phyloP scores from a whole-genome alignment of 2,113 vertebrate species.

The Lagopus leucura region DNA sequence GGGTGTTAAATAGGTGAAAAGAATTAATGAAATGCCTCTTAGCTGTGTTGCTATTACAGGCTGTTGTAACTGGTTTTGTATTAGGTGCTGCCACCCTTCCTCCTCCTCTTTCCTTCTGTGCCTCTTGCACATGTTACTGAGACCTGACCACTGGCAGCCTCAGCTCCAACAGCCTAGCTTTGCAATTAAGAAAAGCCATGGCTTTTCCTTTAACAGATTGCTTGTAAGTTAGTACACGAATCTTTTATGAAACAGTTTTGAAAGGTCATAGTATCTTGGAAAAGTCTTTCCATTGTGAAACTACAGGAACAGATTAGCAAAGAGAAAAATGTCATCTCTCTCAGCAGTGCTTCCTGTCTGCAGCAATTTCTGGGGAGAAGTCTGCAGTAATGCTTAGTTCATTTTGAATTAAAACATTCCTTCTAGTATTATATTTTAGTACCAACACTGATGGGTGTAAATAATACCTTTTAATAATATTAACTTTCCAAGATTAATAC shows the following conservation, averaged over 20 bases:
- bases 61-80: background rate
- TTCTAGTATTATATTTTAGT: background rate
- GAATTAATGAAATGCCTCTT: background rate
- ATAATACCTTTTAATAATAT: background rate
- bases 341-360: background rate
- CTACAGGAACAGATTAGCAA: background rate
- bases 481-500: background rate
- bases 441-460: background rate
- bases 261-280: background rate
- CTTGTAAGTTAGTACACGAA: background rate
- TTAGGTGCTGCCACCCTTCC: background rate
- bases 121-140: fast-evolving
- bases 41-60: background rate
- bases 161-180: background rate
- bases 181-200: background rate
- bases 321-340: background rate
- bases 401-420: background rate
- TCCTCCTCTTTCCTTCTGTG: background rate
- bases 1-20: background rate
- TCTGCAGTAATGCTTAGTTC: background rate
- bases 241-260: background rate
- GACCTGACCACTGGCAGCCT: fast-evolving
- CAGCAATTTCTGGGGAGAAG: background rate
- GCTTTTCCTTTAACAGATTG: background rate
- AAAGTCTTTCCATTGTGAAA: background rate